A percentile compares a stretch with the other conserved stretches of the same genome.
Conservation (phyloP, 2,113 vertebrate species). For the Gnathonemus longibarbis region DNA sequence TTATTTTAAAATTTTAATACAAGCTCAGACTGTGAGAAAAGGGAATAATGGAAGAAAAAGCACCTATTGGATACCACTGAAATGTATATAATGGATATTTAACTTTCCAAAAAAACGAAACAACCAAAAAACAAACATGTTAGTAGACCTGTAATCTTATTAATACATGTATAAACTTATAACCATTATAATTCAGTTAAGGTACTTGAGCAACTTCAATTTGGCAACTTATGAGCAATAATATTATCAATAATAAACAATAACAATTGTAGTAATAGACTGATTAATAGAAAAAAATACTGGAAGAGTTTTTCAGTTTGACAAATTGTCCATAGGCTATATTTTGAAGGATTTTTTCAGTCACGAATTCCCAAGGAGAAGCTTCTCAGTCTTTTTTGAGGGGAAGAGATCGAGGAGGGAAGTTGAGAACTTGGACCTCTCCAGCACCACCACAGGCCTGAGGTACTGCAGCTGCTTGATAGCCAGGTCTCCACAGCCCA, state of each 20-base stretch:
- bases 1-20: slow-evolving; percentile 10
- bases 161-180: slow-evolving; percentile 40
- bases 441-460: slow-evolving; percentile 90
- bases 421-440: slow-evolving; percentile 79
- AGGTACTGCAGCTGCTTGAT: slow-evolving; percentile 98
- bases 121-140: slow-evolving; percentile 31
- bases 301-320: slow-evolving; percentile 23
- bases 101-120: not conserved
- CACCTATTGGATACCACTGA: not conserved
- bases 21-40: not conserved
- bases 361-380: slow-evolving; percentile 80
- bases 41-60: not conserved
- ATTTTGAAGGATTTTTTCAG: slow-evolving; percentile 36
- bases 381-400: slow-evolving; percentile 76
- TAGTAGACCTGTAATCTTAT: slow-evolving; percentile 27
- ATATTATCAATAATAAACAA: slow-evolving; percentile 15
- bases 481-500: slow-evolving; percentile 91
- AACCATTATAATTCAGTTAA: slow-evolving; percentile 20
- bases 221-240: slow-evolving; percentile 42
- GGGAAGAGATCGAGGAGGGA: slow-evolving; percentile 78
- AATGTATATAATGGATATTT: slow-evolving; percentile 12
- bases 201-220: slow-evolving; percentile 23
- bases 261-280: slow-evolving; percentile 29
- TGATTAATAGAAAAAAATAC: slow-evolving; percentile 35
- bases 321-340: slow-evolving; percentile 16